phyloP scores from a whole-genome alignment of 2,113 vertebrate species.

The Neodontobutis hainanensis region DNA sequence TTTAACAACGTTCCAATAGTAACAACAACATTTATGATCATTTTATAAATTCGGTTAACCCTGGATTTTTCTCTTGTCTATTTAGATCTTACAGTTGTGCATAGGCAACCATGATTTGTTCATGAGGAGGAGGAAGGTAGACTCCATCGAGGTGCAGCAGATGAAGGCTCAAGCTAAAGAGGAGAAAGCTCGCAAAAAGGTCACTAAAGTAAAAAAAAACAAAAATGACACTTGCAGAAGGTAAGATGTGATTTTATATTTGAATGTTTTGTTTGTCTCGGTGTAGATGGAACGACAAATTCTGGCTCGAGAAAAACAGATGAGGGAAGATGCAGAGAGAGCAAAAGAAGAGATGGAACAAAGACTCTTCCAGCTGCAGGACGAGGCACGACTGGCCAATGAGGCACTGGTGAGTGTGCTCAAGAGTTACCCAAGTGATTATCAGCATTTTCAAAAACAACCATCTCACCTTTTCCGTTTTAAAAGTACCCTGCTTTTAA shows the following conservation, averaged over 20 bases:
- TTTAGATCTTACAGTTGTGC: constrained; percentile 88
- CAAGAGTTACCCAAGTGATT: no score
- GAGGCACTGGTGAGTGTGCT: constrained; percentile 85
- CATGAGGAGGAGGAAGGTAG: constrained; percentile 91
- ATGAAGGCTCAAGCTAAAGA: constrained; percentile 94
- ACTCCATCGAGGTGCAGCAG: constrained; percentile 91
- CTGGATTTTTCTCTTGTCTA: background rate
- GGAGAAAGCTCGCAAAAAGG: constrained; percentile 91
- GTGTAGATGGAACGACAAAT: constrained; percentile 89
- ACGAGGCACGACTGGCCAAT: constrained; percentile 88
- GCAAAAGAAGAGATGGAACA: constrained; percentile 90
- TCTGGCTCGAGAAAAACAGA: constrained; percentile 88
- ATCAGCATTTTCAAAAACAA: no score
- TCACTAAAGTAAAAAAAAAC: constrained; percentile 36
- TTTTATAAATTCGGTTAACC: background rate
- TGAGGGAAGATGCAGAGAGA: constrained; percentile 89
- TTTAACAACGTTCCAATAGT: background rate
- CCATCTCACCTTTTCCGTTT: no score
- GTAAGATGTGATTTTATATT: background rate
- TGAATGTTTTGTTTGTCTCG: background rate
- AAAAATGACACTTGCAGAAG: background rate
- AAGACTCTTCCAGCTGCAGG: constrained; percentile 89
- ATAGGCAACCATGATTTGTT: constrained; percentile 91
- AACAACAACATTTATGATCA: background rate
- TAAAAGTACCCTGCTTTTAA: no score